phyloP scores from a whole-genome alignment of 1,140 invertebrate species.

The Tribolium castaneum region DNA sequence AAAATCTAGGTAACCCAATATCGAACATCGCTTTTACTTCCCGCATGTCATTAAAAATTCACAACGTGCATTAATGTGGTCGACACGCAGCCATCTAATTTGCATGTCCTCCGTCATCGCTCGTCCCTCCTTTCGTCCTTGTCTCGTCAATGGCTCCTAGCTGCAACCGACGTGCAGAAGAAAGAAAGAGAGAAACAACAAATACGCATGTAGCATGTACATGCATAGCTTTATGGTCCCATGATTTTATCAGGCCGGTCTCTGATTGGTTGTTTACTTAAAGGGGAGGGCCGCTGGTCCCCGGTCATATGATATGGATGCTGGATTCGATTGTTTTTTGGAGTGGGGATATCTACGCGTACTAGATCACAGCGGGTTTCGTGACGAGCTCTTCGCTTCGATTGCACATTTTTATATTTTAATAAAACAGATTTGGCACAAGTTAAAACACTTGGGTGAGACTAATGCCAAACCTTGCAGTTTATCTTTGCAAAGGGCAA shows the following conservation, averaged over 20 bases:
- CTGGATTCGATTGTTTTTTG: slow-evolving; percentile 45
- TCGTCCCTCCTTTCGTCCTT: neutral
- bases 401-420: slow-evolving; percentile 5
- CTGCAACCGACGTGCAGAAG: slow-evolving; percentile 22
- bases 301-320: slow-evolving; percentile 58
- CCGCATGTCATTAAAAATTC: slow-evolving; percentile 39
- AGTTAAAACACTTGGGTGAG: neutral
- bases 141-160: neutral
- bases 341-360: slow-evolving; percentile 24
- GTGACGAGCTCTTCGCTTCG: neutral
- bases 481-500: slow-evolving; percentile 46
- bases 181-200: slow-evolving; percentile 40
- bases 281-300: slow-evolving; percentile 57
- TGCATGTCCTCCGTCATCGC: slow-evolving; percentile 16
- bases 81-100: slow-evolving; percentile 37
- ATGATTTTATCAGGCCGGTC: slow-evolving; percentile 63
- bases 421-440: neutral
- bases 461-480: slow-evolving; percentile 23
- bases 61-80: slow-evolving; percentile 43
- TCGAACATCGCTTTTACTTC: slow-evolving; percentile 25
- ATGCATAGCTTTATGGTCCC: slow-evolving; percentile 63
- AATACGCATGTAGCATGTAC: slow-evolving; percentile 59
- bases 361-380: slow-evolving; percentile 29
- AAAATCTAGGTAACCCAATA: slow-evolving; percentile 35
- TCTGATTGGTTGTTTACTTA: slow-evolving; percentile 64